A percentile compares a stretch with the other conserved stretches of the same genome.
Conservation (phyloP, 2,113 vertebrate genomes). For the Chlamydotis undulata region DNA sequence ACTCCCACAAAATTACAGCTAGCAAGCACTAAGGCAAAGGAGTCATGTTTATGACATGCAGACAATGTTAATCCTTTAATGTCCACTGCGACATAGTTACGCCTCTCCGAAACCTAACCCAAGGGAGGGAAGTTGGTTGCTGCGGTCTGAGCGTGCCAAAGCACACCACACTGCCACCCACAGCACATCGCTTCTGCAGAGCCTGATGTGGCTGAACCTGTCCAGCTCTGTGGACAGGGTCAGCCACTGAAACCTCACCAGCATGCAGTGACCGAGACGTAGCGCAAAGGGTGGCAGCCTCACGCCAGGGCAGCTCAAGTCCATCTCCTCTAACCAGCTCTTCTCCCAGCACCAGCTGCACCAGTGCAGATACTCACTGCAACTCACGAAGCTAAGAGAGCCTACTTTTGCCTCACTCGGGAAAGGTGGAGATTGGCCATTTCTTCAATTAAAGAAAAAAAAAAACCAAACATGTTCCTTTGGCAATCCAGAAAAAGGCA, state of each 20-base stretch:
- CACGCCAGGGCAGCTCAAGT: background rate
- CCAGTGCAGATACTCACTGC: background rate
- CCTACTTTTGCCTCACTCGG: background rate
- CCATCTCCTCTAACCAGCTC: background rate
- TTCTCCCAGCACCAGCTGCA: background rate
- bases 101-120: background rate
- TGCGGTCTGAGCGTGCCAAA: background rate
- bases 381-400: background rate
- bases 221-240: background rate
- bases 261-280: accelerated
- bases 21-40: background rate
- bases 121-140: background rate
- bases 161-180: background rate
- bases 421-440: background rate
- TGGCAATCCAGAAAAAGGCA: background rate
- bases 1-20: background rate
- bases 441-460: background rate
- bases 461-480: background rate
- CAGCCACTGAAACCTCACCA: background rate
- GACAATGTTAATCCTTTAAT: background rate
- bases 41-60: background rate
- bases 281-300: background rate
- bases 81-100: background rate
- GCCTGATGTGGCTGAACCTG: background rate
- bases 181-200: background rate